Conservation (phyloP, 1,140 invertebrate species). For the Odontomachus brunneus region DNA sequence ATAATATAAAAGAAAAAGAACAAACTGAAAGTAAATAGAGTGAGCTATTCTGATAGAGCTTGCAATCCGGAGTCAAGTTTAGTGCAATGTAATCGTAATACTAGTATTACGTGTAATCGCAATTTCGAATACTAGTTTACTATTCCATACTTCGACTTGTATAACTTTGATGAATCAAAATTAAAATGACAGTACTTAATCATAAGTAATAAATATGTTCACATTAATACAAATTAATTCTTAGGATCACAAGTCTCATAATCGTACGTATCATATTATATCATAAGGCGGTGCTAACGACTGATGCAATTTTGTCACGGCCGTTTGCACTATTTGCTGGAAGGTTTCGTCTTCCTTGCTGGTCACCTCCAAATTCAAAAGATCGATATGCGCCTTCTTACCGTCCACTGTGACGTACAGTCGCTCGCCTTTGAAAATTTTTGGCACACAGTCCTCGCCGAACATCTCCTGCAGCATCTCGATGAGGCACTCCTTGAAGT, state of each 20-base stretch:
- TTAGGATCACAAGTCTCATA: constrained; percentile 7
- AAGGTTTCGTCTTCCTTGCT: constrained; percentile 93
- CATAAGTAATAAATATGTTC: constrained; percentile 54
- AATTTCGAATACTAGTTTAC: background rate
- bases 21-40: background rate
- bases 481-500: constrained; percentile 96
- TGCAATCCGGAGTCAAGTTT: background rate
- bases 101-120: no score
- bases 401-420: constrained; percentile 94
- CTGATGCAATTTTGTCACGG: constrained; percentile 93
- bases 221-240: constrained; percentile 22
- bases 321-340: constrained; percentile 94
- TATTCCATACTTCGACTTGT: background rate
- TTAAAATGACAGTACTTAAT: constrained; percentile 29
- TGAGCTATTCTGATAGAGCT: background rate
- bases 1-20: background rate
- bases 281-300: constrained; percentile 91
- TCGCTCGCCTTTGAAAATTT: constrained; percentile 96
- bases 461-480: constrained; percentile 98
- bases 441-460: constrained; percentile 97
- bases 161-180: background rate
- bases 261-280: constrained; percentile 63
- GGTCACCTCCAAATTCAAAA: constrained; percentile 92
- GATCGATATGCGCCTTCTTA: constrained; percentile 94
- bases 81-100: no score